Percentiles rank a stretch among this genome's conserved stretches.
These are phyloP conservation scores for Pocillopora grandis DNA, from an alignment of 92 coral and sea anemone species.

Conservation along the genomic window DNA sequence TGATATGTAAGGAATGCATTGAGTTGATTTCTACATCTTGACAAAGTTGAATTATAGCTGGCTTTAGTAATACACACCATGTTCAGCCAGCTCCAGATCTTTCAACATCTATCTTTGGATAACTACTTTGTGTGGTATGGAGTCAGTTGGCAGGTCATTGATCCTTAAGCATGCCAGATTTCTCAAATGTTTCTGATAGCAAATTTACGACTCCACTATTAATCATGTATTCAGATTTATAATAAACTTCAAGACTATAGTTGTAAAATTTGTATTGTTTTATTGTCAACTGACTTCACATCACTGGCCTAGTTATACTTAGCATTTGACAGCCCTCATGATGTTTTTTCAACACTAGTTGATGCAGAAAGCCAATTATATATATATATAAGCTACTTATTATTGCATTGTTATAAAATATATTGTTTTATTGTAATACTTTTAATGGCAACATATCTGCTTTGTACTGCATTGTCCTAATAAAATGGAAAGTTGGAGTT, in stretches of 20 bases:
- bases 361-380: no score
- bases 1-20: neutral
- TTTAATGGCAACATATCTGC: no score
- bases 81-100: neutral
- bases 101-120: neutral
- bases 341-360: neutral
- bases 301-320: conserved; percentile 7
- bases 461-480: no score
- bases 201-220: neutral
- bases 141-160: neutral
- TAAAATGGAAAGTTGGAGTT: no score
- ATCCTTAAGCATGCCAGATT: neutral
- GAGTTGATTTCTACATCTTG: neutral
- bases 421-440: neutral
- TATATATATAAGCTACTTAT: neutral
- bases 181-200: conserved; percentile 10
- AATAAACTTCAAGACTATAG: conserved; percentile 14
- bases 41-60: neutral
- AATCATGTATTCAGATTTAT: neutral
- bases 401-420: neutral
- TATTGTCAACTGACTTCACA: neutral
- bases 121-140: neutral
- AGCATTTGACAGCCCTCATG: neutral
- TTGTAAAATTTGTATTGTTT: neutral
- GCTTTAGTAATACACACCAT: neutral